Conservation (phyloP, 1,140 invertebrate genomes). For the Lasaia peninsularis region DNA sequence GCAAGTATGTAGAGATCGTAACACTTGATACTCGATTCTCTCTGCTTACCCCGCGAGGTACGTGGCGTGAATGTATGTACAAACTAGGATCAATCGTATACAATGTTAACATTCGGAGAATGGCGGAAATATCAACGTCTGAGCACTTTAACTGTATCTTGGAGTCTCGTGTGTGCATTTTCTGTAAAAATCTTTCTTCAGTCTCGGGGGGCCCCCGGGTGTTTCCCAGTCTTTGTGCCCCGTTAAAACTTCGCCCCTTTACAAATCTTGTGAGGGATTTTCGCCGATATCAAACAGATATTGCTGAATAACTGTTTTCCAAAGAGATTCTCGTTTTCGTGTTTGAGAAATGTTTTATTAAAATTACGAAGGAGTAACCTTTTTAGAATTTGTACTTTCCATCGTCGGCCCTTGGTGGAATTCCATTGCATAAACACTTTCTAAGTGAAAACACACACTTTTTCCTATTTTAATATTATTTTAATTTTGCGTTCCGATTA, state of each 20-base stretch:
- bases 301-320: slow-evolving; percentile 10
- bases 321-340: neutral
- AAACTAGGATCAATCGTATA: no score
- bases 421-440: no score
- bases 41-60: no score
- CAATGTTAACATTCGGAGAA: neutral
- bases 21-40: no score
- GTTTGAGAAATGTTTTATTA: neutral
- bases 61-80: no score
- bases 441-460: no score
- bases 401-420: no score
- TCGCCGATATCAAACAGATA: slow-evolving; percentile 28
- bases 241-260: slow-evolving; percentile 34
- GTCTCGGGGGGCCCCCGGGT: slow-evolving; percentile 34
- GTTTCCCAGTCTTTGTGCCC: slow-evolving; percentile 27
- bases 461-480: no score
- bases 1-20: no score
- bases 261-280: slow-evolving; percentile 38
- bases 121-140: neutral
- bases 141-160: neutral
- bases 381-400: no score
- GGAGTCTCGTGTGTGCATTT: slow-evolving; percentile 5
- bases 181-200: slow-evolving; percentile 22
- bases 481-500: no score
- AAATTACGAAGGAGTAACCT: no score